A percentile compares a stretch with the other conserved stretches of the same genome.
phyloP scores from a whole-genome alignment of 2,888 invertebrate species.

The Leptopilina drosophilae region DNA sequence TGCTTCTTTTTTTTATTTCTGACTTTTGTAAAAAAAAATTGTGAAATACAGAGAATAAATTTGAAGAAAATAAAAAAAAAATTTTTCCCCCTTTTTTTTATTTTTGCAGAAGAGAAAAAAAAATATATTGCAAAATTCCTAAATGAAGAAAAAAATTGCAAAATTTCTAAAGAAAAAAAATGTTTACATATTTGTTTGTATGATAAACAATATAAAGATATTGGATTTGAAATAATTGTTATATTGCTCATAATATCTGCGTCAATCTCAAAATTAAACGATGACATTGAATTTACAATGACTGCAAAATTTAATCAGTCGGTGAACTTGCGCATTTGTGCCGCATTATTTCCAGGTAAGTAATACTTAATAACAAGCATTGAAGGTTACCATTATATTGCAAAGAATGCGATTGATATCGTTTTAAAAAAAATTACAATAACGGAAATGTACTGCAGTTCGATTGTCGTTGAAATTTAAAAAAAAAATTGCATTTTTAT shows the following conservation, averaged over 20 bases:
- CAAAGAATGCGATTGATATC: constrained; percentile 31
- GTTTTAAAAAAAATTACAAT: constrained; percentile 2
- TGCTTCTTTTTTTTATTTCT: not conserved
- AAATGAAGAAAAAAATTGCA: too few species aligned
- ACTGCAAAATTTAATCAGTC: constrained; percentile 55
- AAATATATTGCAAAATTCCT: not conserved
- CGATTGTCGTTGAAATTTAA: not conserved
- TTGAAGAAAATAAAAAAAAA: too few species aligned
- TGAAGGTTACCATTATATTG: constrained; percentile 33
- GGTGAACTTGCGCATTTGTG: constrained; percentile 55
- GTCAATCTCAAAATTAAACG: constrained; percentile 58
- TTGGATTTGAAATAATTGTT: constrained; percentile 45
- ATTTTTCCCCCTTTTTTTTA: too few species aligned
- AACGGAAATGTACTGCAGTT: constrained; percentile 1
- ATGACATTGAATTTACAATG: constrained; percentile 66
- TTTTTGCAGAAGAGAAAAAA: not conserved
- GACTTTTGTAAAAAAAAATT: not conserved
- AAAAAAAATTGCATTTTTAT: not conserved
- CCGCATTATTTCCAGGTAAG: constrained; percentile 53
- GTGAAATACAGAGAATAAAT: not conserved
- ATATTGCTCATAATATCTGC: constrained; percentile 45
- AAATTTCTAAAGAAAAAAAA: too few species aligned
- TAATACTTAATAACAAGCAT: constrained; percentile 48
- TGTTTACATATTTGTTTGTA: too few species aligned
- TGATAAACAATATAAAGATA: constrained; percentile 24